Base-by-base conservation (phyloP, 2,113 vertebrate species). In the Myotis yumanensis region DNA sequence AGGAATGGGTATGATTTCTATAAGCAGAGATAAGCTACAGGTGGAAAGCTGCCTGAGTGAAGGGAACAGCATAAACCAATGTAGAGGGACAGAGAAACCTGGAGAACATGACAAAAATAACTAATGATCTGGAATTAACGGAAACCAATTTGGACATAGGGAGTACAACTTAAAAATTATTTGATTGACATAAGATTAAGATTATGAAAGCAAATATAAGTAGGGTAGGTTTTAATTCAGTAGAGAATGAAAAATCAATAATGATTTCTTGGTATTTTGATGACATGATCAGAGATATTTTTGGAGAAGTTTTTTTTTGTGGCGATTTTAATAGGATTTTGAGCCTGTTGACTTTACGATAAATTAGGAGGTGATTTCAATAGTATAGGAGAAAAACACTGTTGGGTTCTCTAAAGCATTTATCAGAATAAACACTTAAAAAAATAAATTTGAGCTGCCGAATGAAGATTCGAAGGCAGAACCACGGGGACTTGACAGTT, bases 21-120 rank as follows among this genome's bases (percentile, higher is more conserved):
- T 15, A 51, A 15, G 51, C 51, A 51, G 54, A 22, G 6, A 57
- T 1, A 40, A 10, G 7, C 84, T 66, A 17, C 15, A 62, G 20
- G 54, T 3, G 7, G n/a, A 73, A 57, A 28, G 10, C 23, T 73
- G 25, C 52, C 17, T 25, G 37, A 37, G 30, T 23, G 37, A 64
- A n/a, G 22, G 35, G 16, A 73, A 43, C 0, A 18, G 17, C 73
- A 82, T 20, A 51, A 51, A 52, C 14, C 51, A n/a, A 64, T 0
- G 2, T 28, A 25, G 12, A 43, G 9, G 35, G 15, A 7, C 14
- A 43, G n/a, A 22, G 68, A 54, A 54, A 5, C 17, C 16, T 51
- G 14, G 48, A 66, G n/a, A 54, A 35, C 2, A 7, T 20, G 7
- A 0, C 1, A 22, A 7, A 28, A 23, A 62, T 43, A 52, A 7